These are phyloP conservation scores for Tetrapedia diversipes DNA, from an alignment of 2,888 invertebrate genomes.

Conservation along the genomic window DNA sequence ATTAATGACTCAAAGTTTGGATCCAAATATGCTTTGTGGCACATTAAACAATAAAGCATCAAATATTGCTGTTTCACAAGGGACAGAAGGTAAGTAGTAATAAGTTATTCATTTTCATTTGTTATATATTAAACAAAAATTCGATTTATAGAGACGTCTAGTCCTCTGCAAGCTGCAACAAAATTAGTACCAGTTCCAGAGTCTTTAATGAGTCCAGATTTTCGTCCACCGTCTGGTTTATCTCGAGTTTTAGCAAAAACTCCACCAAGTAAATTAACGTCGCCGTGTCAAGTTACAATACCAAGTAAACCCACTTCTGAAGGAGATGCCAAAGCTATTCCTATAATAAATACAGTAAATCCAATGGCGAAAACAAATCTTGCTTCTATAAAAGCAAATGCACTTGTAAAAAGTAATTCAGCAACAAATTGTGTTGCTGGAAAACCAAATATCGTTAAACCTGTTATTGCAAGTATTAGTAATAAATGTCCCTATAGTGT, in stretches of 20 bases:
- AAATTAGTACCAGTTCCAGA: constrained; percentile 95
- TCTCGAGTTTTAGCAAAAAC: constrained; percentile 76
- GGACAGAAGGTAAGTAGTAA: constrained; percentile 73
- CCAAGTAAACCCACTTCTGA: constrained; percentile 73
- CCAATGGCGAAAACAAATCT: constrained; percentile 76
- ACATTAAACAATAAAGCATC: constrained; percentile 78
- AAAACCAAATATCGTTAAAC: constrained; percentile 77
- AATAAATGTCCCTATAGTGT: constrained; percentile 78
- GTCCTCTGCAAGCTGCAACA: constrained; percentile 91
- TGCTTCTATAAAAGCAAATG: constrained; percentile 72
- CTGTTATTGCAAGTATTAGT: constrained; percentile 72
- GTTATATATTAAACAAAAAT: not conserved
- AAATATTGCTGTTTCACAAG: constrained; percentile 68
- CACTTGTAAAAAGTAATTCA: constrained; percentile 76
- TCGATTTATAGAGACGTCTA: constrained; percentile 81
- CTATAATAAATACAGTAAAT: constrained; percentile 76
- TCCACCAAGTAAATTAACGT: constrained; percentile 76
- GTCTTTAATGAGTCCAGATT: constrained; percentile 93
- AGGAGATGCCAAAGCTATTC: constrained; percentile 74
- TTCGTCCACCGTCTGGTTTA: constrained; percentile 82
- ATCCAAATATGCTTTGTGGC: constrained; percentile 84
- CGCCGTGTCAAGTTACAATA: constrained; percentile 77
- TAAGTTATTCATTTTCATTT: not conserved
- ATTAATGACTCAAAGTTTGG: constrained; percentile 87
- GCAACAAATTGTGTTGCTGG: constrained; percentile 74